These are phyloP conservation scores for Hydroisotoma schaefferi DNA, from an alignment of 2,888 invertebrate genomes.

Conservation along the genomic window DNA sequence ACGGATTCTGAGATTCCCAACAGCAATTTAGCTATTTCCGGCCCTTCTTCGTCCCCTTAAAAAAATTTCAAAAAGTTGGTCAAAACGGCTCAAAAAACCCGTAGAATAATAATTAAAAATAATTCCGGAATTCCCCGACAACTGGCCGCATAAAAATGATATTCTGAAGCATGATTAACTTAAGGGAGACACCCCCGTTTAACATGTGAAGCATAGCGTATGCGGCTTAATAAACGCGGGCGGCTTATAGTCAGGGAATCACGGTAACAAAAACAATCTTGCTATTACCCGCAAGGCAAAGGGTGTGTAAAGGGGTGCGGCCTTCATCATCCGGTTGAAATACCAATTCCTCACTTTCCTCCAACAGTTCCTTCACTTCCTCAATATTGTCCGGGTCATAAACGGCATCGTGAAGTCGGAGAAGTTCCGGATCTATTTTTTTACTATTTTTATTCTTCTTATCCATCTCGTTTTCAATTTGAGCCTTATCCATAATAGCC, in stretches of 20 bases:
- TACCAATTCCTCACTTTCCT: conserved; percentile 16
- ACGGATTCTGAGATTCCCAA: conserved; percentile 11
- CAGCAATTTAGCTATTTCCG: conserved; percentile 18
- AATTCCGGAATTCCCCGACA: too few relatives aligned
- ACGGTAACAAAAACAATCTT: background rate
- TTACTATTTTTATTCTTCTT: background rate
- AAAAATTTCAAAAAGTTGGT: background rate
- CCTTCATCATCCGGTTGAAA: conserved; percentile 22
- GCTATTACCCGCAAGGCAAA: conserved; percentile 16
- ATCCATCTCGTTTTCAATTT: conserved; percentile 9
- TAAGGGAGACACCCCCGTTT: too few relatives aligned
- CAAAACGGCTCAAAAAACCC: background rate
- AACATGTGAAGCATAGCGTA: too few relatives aligned
- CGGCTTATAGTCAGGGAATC: background rate
- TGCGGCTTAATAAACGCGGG: too few relatives aligned
- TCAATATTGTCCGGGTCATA: conserved; percentile 22
- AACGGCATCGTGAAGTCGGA: conserved; percentile 25
- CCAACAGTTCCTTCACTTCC: conserved; percentile 19
- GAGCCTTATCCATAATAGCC: background rate
- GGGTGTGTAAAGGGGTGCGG: conserved; percentile 25
- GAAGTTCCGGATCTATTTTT: background rate
- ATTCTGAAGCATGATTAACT: too few relatives aligned
- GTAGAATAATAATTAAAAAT: background rate
- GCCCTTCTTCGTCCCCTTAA: conserved; percentile 23
- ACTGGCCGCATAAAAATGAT: too few relatives aligned